A percentile compares a stretch with the other conserved stretches of the same genome.
phyloP scores from a whole-genome alignment of 2,888 invertebrate genomes.

The Noctua comes region DNA sequence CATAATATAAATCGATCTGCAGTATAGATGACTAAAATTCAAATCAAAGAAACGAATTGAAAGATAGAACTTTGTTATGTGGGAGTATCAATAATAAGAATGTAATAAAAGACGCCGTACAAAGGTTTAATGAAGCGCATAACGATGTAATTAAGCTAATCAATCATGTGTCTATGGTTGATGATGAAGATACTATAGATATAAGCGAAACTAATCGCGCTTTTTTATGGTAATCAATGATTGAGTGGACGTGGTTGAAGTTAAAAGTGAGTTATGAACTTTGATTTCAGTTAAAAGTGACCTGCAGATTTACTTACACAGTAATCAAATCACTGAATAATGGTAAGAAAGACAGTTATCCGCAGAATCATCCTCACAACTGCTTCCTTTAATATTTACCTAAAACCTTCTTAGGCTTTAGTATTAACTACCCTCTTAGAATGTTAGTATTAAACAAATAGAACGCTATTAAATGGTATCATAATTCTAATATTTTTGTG shows the following conservation, averaged over 20 bases:
- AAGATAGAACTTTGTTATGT: conserved; percentile 64
- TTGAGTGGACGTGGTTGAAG: conserved; percentile 19
- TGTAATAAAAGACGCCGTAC: conserved; percentile 75
- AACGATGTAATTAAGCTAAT: conserved; percentile 79
- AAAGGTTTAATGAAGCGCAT: conserved; percentile 76
- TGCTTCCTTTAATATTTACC: not conserved
- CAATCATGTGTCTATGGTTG: conserved; percentile 68
- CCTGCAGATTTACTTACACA: not conserved
- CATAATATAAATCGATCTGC: conserved; percentile 43
- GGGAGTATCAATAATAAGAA: conserved; percentile 73
- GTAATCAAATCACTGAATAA: not conserved
- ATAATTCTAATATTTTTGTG: not conserved
- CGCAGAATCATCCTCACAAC: not conserved
- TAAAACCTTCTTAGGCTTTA: not conserved
- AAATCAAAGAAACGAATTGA: conserved; percentile 63
- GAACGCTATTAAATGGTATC: not conserved
- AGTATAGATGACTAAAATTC: conserved; percentile 32
- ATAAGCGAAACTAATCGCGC: conserved; percentile 54
- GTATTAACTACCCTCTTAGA: not conserved
- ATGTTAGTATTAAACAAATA: not conserved
- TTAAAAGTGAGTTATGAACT: conserved; percentile 15
- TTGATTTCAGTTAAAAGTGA: not conserved
- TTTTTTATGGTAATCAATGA: conserved; percentile 47
- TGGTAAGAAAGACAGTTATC: not conserved
- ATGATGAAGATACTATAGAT: conserved; percentile 55